Evolutionary conservation across 2,113 vertebrate genomes (phyloP).

Genomic region (Macquaria ambigua): DNA sequence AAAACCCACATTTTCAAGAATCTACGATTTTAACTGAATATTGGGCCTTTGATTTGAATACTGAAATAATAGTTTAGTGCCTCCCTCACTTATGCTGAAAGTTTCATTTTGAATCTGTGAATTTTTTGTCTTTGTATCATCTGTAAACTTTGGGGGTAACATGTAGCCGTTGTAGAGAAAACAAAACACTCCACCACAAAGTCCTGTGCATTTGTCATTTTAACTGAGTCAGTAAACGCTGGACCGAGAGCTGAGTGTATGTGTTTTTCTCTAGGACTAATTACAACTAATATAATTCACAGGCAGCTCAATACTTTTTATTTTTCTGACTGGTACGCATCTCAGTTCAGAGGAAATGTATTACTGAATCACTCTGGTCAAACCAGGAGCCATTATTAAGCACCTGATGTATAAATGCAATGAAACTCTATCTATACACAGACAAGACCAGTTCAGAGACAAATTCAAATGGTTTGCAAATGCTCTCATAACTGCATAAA

Average conservation of each 20-base stretch:
- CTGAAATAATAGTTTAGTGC: too few relatives aligned
- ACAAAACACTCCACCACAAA: background rate
- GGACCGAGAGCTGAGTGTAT: background rate
- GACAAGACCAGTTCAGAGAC: background rate
- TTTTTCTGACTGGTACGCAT: background rate
- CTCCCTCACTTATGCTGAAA: too few relatives aligned
- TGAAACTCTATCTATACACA: background rate
- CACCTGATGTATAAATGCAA: too few relatives aligned
- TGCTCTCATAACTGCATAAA: fast-evolving
- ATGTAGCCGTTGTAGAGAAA: background rate
- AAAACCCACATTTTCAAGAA: background rate
- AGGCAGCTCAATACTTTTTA: background rate
- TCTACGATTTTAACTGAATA: background rate
- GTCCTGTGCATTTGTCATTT: background rate
- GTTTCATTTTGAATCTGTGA: background rate
- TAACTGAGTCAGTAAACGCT: background rate
- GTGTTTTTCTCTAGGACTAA: background rate
- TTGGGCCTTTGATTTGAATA: background rate
- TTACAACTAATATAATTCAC: background rate
- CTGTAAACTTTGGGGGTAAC: background rate
- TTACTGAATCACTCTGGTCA: background rate
- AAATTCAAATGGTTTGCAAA: background rate
- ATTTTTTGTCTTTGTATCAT: background rate
- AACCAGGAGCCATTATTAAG: background rate
- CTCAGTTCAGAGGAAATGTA: background rate